phyloP scores from a whole-genome alignment of 2,888 invertebrate genomes.

The Acanthosepion pharaonis region DNA sequence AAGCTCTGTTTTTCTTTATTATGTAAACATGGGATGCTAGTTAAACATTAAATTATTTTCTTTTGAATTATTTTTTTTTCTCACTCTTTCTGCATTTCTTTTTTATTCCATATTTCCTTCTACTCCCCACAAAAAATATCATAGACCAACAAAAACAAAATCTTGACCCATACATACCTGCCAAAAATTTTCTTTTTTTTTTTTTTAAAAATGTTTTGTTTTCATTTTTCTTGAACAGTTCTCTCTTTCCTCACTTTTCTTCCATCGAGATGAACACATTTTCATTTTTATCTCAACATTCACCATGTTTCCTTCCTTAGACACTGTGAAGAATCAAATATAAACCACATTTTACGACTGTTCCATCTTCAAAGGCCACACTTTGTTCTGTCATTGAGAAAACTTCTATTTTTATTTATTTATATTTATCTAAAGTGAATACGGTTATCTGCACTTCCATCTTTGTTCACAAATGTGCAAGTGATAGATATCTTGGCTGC shows the following conservation, averaged over 20 bases:
- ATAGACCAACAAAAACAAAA: no score
- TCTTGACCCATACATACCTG: no score
- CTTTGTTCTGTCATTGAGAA: slow-evolving; percentile 23
- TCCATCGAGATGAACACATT: not conserved
- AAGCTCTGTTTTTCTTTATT: no score
- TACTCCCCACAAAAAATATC: no score
- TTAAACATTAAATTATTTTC: no score
- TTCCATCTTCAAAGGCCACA: not conserved
- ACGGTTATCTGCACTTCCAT: slow-evolving; percentile 33
- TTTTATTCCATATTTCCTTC: no score
- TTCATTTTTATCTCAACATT: not conserved
- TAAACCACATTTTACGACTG: slow-evolving; percentile 10
- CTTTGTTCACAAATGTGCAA: slow-evolving; percentile 33
- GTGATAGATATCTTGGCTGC: slow-evolving; percentile 4
- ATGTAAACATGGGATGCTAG: no score
- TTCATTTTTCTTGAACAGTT: not conserved
- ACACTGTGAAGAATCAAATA: not conserved
- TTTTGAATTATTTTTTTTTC: no score
- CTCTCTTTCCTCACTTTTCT: not conserved
- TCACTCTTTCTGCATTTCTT: no score
- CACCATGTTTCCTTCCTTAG: not conserved
- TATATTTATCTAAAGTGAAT: slow-evolving; percentile 22
- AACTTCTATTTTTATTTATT: not conserved
- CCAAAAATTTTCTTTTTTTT: no score
- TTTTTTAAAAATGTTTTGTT: no score